Evolutionary conservation across 2,888 invertebrate genomes (phyloP).

Genomic region (Xanthostigma xanthostigma): DNA sequence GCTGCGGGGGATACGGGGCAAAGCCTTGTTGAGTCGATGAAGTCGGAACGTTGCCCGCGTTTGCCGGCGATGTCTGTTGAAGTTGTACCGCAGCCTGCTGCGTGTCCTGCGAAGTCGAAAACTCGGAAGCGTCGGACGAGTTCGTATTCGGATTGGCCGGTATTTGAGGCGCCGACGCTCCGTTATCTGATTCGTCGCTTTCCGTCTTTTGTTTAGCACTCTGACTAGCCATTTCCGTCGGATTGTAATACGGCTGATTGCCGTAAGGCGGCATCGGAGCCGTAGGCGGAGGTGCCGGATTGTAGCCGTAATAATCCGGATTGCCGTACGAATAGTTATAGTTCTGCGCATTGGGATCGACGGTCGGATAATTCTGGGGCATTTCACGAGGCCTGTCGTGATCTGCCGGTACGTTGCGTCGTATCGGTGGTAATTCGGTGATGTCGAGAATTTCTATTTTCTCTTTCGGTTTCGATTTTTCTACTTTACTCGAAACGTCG

Average conservation of each 20-base stretch:
- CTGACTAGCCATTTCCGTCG: not conserved
- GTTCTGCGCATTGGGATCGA: slow-evolving; percentile 17
- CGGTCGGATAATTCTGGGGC: not conserved
- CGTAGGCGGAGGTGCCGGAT: slow-evolving; percentile 18
- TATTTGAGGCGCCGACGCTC: not conserved
- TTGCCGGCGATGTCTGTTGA: not conserved
- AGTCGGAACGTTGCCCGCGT: too few relatives aligned
- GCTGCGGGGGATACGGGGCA: slow-evolving; percentile 6
- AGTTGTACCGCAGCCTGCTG: not conserved
- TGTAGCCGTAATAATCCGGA: slow-evolving; percentile 18
- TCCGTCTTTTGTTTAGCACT: not conserved
- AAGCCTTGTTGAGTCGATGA: not conserved
- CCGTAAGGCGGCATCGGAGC: slow-evolving; percentile 15
- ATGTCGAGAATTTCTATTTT: too few relatives aligned
- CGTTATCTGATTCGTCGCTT: not conserved
- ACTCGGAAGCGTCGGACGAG: not conserved
- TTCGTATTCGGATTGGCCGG: not conserved
- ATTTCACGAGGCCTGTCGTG: too few relatives aligned
- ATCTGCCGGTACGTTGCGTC: too few relatives aligned
- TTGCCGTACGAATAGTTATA: slow-evolving; percentile 23
- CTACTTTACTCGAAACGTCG: not conserved
- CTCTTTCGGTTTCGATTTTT: not conserved
- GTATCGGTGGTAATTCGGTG: too few relatives aligned
- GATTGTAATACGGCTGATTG: not conserved
- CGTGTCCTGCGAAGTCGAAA: not conserved